Percentiles rank a stretch among this genome's conserved stretches.
These are phyloP conservation scores for Gadus macrocephalus DNA, from an alignment of 2,113 vertebrate species.

Conservation along the genomic window DNA sequence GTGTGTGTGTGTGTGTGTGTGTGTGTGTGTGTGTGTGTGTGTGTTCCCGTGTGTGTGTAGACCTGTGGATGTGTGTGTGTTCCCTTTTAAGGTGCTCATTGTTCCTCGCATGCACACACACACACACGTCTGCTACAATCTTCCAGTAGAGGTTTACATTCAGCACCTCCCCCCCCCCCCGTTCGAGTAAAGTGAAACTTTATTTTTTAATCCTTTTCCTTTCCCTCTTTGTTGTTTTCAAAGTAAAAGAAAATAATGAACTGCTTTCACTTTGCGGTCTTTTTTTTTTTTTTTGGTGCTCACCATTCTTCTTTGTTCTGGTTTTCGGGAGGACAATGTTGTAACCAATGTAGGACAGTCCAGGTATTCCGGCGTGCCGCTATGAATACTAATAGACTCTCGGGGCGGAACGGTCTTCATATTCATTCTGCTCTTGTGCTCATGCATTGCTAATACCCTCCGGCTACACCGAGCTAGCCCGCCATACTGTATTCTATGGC, in stretches of 20 bases:
- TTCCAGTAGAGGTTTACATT: no score
- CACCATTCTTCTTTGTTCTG: neutral
- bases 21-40: no score
- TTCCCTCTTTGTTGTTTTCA: neutral
- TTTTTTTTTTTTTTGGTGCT: no score
- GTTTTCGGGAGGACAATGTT: slow-evolving; percentile 10
- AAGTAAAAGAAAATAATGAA: no score
- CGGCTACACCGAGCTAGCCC: slow-evolving; percentile 4
- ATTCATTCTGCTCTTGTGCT: slow-evolving; percentile 1
- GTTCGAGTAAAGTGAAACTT: neutral
- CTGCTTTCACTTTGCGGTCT: no score
- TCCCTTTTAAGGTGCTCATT: neutral
- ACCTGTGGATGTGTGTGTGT: neutral
- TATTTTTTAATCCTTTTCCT: neutral
- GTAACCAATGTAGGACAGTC: neutral
- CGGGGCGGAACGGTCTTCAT: slow-evolving; percentile 16
- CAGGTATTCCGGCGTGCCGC: neutral
- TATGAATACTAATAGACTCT: slow-evolving; percentile 3
- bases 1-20: no score
- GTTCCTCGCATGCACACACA: no score
- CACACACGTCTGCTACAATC: no score
- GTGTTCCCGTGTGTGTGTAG: neutral
- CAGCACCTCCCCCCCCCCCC: neutral
- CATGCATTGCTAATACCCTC: slow-evolving; percentile 2
- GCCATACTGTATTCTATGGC: neutral